Percentiles rank a stretch among this genome's conserved stretches.
Evolutionary conservation across 1,140 invertebrate species (phyloP).

Genomic region (Pseudomyrmex concolor): DNA sequence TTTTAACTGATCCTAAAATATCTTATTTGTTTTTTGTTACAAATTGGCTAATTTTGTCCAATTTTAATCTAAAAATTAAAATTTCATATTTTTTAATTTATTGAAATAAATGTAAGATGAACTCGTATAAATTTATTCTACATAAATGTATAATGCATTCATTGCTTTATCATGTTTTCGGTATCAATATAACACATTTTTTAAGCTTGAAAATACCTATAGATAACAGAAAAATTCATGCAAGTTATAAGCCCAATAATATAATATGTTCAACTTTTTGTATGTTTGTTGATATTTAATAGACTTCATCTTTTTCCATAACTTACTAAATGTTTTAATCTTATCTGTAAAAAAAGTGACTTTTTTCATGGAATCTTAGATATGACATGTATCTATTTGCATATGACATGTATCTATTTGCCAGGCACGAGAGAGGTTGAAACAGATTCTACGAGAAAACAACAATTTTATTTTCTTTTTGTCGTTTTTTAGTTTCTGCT

Average conservation of each 20-base stretch:
- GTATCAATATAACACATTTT: slow-evolving; percentile 98
- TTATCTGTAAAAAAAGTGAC: no score
- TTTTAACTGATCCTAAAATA: not conserved
- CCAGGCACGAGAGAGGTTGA: not conserved
- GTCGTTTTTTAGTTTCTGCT: slow-evolving; percentile 97
- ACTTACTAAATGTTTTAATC: no score
- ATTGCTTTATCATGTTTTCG: slow-evolving; percentile 81
- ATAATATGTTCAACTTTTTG: not conserved
- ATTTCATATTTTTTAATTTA: slow-evolving; percentile 1
- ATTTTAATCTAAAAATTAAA: not conserved
- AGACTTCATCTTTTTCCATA: no score
- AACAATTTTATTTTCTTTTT: slow-evolving; percentile 94
- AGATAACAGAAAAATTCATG: slow-evolving; percentile 56
- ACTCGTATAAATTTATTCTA: not conserved
- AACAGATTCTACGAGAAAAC: not conserved
- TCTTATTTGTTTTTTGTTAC: slow-evolving; percentile 6
- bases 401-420: not conserved
- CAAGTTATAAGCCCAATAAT: slow-evolving; percentile 1
- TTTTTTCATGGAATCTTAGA: not conserved
- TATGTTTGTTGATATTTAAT: no score
- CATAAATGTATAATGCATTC: slow-evolving; percentile 33
- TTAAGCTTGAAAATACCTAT: slow-evolving; percentile 90
- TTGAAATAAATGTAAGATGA: not conserved
- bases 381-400: not conserved
- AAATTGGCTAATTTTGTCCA: not conserved